Conservation (phyloP, 2,113 vertebrate genomes). For the Leptocoma aspasia region DNA sequence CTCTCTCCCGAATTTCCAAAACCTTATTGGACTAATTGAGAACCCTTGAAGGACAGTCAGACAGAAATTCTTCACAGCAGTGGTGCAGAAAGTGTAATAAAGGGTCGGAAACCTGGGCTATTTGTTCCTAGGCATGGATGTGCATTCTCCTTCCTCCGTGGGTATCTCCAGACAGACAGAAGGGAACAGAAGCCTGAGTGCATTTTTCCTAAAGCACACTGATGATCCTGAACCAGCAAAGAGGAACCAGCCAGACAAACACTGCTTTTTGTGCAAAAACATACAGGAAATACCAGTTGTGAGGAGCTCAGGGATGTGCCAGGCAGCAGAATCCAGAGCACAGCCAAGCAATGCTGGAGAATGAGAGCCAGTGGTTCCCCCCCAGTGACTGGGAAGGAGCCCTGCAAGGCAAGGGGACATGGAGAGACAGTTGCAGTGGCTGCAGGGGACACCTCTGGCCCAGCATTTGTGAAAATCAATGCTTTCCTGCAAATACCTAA, state of each 20-base stretch:
- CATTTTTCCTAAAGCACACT: background rate
- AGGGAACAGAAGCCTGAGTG: background rate
- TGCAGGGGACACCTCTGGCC: background rate
- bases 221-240: background rate
- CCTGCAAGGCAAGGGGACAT: background rate
- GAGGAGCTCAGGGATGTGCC: background rate
- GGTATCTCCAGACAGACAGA: background rate
- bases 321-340: background rate
- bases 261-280: background rate
- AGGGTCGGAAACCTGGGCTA: background rate
- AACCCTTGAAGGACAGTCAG: background rate
- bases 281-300: background rate
- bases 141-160: rapidly evolving
- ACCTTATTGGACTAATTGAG: background rate
- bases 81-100: background rate
- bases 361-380: rapidly evolving
- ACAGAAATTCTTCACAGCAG: background rate
- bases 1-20: background rate
- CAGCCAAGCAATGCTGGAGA: background rate
- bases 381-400: rapidly evolving
- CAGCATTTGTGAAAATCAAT: background rate
- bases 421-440: background rate
- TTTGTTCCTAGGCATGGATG: rapidly evolving
- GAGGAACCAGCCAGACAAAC: background rate
- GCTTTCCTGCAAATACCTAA: background rate